phyloP scores from a whole-genome alignment of 2,113 vertebrate genomes.

The Bothrops jararaca region DNA sequence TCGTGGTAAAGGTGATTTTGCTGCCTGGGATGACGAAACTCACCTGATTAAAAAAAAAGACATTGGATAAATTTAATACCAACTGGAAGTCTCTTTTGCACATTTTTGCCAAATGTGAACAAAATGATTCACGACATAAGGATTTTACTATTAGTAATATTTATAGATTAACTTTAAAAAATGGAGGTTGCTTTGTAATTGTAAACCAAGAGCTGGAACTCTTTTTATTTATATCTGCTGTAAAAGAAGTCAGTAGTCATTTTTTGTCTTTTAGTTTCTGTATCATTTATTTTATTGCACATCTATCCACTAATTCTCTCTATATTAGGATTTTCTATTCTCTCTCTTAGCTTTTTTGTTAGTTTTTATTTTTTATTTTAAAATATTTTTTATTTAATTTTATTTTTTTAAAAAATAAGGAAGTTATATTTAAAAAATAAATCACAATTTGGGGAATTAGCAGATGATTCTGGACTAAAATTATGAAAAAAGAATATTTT shows the following conservation, averaged over 20 bases:
- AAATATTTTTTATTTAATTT: background rate
- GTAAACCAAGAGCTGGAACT: background rate
- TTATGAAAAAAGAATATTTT: background rate
- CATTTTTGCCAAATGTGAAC: background rate
- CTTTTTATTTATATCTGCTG: background rate
- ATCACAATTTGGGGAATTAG: background rate
- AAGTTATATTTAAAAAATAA: background rate
- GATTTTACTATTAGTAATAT: background rate
- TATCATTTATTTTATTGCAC: background rate
- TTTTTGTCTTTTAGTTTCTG: background rate
- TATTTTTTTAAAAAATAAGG: background rate
- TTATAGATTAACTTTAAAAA: background rate
- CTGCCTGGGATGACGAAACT: background rate
- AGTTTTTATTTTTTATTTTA: background rate
- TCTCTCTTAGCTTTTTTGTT: background rate
- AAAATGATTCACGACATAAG: background rate
- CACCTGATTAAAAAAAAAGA: background rate
- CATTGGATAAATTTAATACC: background rate
- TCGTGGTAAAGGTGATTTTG: background rate
- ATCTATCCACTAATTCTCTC: background rate
- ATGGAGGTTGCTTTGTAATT: background rate
- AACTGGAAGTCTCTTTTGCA: background rate
- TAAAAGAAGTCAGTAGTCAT: background rate
- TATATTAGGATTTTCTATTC: background rate
- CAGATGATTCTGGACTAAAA: background rate